These are phyloP conservation scores for Sarotherodon lohbergeri DNA, from an alignment of 2,113 vertebrate species.

Conservation along the genomic window DNA sequence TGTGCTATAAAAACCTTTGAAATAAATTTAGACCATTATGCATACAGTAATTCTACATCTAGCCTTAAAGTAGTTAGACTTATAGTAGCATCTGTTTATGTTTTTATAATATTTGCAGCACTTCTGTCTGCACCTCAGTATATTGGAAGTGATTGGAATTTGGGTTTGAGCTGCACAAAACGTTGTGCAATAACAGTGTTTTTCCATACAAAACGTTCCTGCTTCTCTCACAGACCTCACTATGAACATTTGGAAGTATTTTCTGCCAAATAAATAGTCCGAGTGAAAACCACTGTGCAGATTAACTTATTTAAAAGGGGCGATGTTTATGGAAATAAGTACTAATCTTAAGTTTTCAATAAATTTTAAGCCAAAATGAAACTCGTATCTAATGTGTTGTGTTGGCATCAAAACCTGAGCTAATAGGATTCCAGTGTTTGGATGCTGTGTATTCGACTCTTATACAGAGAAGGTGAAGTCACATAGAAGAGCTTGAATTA, in stretches of 20 bases:
- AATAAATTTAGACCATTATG: background rate
- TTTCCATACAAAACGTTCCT: rapidly evolving
- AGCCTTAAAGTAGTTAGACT: background rate
- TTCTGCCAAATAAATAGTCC: background rate
- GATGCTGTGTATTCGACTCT: background rate
- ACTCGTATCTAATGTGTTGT: background rate
- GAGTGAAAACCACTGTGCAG: background rate
- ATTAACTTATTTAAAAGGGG: background rate
- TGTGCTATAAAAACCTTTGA: background rate
- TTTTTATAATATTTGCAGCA: background rate
- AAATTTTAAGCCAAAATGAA: background rate
- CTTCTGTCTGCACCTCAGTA: background rate
- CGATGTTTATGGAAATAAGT: background rate
- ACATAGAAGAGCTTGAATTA: background rate
- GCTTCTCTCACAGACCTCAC: background rate
- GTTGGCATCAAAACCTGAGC: background rate
- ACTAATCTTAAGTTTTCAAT: background rate
- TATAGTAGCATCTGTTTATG: background rate
- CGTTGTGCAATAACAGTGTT: background rate
- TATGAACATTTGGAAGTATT: background rate
- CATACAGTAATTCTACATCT: background rate
- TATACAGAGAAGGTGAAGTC: background rate
- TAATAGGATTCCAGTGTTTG: background rate
- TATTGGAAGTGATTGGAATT: background rate
- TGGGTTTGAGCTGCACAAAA: background rate